phyloP scores from a whole-genome alignment of 2,113 vertebrate genomes.

The Setophaga petechia region DNA sequence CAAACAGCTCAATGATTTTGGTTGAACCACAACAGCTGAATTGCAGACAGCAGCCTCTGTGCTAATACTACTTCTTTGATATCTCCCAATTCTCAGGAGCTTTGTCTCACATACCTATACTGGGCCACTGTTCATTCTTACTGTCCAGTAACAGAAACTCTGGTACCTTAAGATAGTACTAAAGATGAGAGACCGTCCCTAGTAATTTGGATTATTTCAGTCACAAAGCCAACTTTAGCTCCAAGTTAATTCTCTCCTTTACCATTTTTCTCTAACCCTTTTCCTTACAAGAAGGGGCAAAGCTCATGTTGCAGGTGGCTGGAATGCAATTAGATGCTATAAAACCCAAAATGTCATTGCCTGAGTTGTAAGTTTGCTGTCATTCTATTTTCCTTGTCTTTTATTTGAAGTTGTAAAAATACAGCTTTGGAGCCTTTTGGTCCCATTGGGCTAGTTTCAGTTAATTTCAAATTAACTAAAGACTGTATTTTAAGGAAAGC shows the following conservation, averaged over 20 bases:
- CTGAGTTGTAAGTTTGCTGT: neutral
- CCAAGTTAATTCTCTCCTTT: constrained; percentile 16
- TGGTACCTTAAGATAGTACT: neutral
- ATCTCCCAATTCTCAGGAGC: neutral
- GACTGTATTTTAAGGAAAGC: constrained; percentile 46
- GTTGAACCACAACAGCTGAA: neutral
- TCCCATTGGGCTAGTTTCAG: constrained; percentile 44
- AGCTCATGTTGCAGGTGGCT: neutral
- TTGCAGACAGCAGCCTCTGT: neutral
- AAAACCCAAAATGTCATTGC: neutral
- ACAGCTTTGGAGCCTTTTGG: constrained; percentile 28
- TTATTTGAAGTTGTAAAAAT: constrained; percentile 62
- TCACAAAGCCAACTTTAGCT: neutral
- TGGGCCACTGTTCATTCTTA: neutral
- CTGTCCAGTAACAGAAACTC: neutral
- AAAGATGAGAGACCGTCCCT: neutral
- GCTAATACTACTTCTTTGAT: neutral
- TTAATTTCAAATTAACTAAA: constrained; percentile 57
- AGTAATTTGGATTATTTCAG: neutral
- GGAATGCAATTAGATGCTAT: constrained; percentile 17
- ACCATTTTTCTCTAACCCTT: neutral
- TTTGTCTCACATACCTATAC: neutral
- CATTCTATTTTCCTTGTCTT: constrained; percentile 41
- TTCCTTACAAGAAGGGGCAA: neutral
- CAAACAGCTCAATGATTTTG: neutral